These are phyloP conservation scores for Lepidurus packardi DNA, from an alignment of 1,140 invertebrate species.

Conservation along the genomic window DNA sequence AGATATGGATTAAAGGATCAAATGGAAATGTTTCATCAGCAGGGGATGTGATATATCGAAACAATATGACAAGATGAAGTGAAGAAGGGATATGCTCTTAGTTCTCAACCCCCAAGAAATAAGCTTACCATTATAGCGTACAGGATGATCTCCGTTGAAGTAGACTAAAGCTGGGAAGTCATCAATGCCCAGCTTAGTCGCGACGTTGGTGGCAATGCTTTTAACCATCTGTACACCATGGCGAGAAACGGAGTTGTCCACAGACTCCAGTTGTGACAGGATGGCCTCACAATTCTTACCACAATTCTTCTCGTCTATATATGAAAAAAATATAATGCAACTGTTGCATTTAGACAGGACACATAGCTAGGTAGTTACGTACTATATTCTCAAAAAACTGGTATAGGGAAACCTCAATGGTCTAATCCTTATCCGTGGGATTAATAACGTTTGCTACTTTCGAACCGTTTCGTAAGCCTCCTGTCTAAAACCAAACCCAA, in stretches of 20 bases:
- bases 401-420: too few relatives aligned
- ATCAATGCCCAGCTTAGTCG: conserved; percentile 78
- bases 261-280: conserved; percentile 82
- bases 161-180: conserved; percentile 84
- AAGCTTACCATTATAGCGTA: conserved; percentile 85
- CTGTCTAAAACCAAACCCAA: too few relatives aligned
- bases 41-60: neutral
- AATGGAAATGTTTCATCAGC: neutral
- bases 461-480: too few relatives aligned
- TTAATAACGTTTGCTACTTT: too few relatives aligned
- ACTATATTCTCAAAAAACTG: too few relatives aligned
- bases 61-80: neutral
- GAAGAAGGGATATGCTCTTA: neutral
- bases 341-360: neutral
- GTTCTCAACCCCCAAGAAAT: neutral
- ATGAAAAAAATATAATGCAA: conserved; percentile 34
- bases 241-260: conserved; percentile 84
- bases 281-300: conserved; percentile 74
- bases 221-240: conserved; percentile 86
- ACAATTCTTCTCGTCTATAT: conserved; percentile 67
- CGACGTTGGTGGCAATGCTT: conserved; percentile 79
- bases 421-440: too few relatives aligned
- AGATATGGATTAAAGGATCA: neutral
- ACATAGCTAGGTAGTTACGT: too few relatives aligned
- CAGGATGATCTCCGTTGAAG: conserved; percentile 86